Conservation (phyloP, 1,140 invertebrate species). For the Cotesia chilonis region DNA sequence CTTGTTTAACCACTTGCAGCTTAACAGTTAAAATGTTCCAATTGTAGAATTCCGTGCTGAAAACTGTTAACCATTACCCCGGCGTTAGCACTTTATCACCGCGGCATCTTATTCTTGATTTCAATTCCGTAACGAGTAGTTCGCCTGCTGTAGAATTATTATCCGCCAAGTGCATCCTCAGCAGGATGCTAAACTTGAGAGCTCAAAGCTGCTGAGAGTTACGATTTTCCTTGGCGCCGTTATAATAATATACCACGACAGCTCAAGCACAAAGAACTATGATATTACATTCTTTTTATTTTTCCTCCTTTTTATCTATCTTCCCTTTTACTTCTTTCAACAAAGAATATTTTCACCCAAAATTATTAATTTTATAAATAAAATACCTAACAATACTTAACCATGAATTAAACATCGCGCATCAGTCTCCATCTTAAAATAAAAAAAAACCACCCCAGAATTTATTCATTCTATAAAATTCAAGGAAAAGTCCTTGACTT, state of each 20-base stretch:
- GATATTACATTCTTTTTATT: neutral
- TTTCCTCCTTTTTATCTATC: neutral
- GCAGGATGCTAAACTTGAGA: slow-evolving; percentile 10
- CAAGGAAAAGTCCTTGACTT: slow-evolving; percentile 19
- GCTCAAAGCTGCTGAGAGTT: neutral
- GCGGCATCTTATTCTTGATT: neutral
- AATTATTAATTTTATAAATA: too few relatives aligned
- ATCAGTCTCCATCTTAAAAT: too few relatives aligned
- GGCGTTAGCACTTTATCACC: neutral
- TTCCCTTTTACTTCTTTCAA: neutral
- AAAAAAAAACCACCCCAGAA: too few relatives aligned
- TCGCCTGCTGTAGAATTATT: slow-evolving; percentile 19
- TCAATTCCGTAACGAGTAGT: slow-evolving; percentile 1
- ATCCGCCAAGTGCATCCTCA: slow-evolving; percentile 27
- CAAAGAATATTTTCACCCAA: too few relatives aligned
- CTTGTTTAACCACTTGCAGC: too few relatives aligned
- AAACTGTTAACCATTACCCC: neutral
- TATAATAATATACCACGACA: neutral
- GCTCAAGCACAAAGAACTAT: neutral
- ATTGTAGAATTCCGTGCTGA: too few relatives aligned
- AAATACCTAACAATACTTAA: too few relatives aligned
- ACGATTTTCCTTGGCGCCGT: slow-evolving; percentile 15
- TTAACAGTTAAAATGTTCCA: too few relatives aligned
- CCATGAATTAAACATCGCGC: too few relatives aligned
- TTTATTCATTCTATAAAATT: neutral